phyloP scores from a whole-genome alignment of 1,140 invertebrate species.

The Aphaenogaster ashmeadi region DNA sequence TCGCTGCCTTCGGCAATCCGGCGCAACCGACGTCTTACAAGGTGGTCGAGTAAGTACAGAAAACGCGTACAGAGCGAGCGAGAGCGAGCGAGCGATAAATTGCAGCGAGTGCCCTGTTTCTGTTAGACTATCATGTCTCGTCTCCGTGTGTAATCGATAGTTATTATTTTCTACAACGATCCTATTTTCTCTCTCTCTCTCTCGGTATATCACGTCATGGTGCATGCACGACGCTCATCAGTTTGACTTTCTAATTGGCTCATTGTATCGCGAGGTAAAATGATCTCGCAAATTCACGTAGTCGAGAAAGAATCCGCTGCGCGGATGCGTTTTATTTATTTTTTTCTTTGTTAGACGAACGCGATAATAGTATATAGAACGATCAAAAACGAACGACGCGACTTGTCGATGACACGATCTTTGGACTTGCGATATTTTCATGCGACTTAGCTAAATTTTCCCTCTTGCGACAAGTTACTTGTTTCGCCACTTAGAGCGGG shows the following conservation, averaged over 20 bases:
- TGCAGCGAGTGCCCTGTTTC: constrained; percentile 11
- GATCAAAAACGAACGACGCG: neutral
- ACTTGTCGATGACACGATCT: neutral
- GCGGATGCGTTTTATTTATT: neutral
- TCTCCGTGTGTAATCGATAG: constrained; percentile 33
- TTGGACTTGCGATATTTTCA: neutral
- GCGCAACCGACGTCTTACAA: constrained; percentile 88
- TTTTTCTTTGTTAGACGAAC: neutral
- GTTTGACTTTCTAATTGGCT: constrained; percentile 20
- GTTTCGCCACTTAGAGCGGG: constrained; percentile 22
- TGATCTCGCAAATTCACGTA: neutral
- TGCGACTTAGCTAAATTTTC: neutral
- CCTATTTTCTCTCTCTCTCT: constrained; percentile 26
- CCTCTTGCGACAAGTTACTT: neutral
- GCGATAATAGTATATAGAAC: neutral
- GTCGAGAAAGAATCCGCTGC: neutral
- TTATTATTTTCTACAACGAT: constrained; percentile 26
- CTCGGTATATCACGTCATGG: constrained; percentile 39
- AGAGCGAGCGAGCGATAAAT: constrained; percentile 16
- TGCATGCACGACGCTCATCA: constrained; percentile 53
- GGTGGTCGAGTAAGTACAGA: constrained; percentile 91
- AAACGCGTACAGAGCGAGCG: neutral
- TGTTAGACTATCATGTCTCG: constrained; percentile 30
- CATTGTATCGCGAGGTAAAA: neutral
- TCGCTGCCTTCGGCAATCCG: constrained; percentile 91